These are phyloP conservation scores for Heliothis virescens DNA, from an alignment of 1,140 invertebrate species.

Conservation along the genomic window DNA sequence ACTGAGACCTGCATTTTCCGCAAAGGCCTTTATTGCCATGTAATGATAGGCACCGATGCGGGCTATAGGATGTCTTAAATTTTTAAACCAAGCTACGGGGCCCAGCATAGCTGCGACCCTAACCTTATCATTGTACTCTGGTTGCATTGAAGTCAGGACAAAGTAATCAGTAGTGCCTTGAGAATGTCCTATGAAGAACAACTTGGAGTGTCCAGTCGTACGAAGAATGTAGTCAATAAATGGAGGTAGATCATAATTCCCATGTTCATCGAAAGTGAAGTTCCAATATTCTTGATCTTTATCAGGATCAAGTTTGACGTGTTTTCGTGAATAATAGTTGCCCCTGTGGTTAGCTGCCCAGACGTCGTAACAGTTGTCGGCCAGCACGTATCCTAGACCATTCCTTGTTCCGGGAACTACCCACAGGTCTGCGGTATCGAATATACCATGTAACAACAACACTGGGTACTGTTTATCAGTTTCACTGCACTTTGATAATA, in stretches of 20 bases:
- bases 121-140: constrained; percentile 89
- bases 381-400: constrained; percentile 79
- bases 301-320: constrained; percentile 82
- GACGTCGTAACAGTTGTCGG: constrained; percentile 89
- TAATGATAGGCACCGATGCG: constrained; percentile 57
- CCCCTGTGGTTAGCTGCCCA: constrained; percentile 91
- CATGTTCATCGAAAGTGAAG: constrained; percentile 90
- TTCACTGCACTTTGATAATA: constrained; percentile 77
- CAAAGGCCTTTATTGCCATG: constrained; percentile 53
- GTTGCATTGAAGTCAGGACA: constrained; percentile 86
- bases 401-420: constrained; percentile 86
- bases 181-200: constrained; percentile 89
- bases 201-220: constrained; percentile 81
- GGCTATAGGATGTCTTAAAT: constrained; percentile 63
- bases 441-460: constrained; percentile 91
- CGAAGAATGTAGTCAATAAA: constrained; percentile 87
- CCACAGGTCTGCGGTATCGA: constrained; percentile 89
- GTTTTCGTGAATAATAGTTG: constrained; percentile 90
- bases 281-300: constrained; percentile 86
- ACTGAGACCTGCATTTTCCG: constrained; percentile 62
- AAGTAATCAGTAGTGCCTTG: constrained; percentile 89
- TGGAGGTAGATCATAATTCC: constrained; percentile 87
- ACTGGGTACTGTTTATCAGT: constrained; percentile 76
- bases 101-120: constrained; percentile 87
- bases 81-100: constrained; percentile 86